Percentiles rank a stretch among this genome's conserved stretches.
Conservation (phyloP, 2,113 vertebrate genomes). For the Rattus rattus region DNA sequence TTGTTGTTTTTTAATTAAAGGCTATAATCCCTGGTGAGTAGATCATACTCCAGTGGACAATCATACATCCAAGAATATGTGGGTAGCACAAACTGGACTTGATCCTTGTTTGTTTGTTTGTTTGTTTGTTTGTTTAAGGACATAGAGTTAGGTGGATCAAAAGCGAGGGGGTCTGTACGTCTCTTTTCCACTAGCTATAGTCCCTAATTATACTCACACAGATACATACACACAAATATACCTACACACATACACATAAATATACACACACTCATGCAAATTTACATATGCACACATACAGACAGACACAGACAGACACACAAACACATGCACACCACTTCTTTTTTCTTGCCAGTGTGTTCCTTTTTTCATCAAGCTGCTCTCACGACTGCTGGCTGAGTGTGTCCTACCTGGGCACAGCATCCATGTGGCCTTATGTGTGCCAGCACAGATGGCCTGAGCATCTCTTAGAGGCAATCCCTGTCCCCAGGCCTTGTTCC, state of each 20-base stretch:
- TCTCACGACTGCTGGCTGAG: background rate
- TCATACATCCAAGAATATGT: background rate
- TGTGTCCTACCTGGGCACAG: constrained; percentile 36
- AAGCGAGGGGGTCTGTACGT: background rate
- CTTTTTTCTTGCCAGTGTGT: background rate
- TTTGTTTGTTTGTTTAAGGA: too few relatives aligned
- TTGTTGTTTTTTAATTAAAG: background rate
- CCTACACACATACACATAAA: background rate
- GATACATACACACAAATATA: too few relatives aligned
- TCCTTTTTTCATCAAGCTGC: constrained; percentile 13
- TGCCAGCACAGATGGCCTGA: constrained; percentile 35
- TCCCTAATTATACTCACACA: background rate
- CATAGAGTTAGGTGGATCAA: background rate
- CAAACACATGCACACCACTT: background rate
- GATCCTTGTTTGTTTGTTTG: too few relatives aligned
- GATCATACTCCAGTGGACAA: background rate
- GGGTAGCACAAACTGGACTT: background rate
- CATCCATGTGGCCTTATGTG: background rate
- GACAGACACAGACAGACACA: background rate
- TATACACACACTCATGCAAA: background rate
- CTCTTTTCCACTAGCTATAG: background rate
- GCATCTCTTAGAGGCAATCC: background rate
- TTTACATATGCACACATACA: background rate
- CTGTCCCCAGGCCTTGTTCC: constrained; percentile 68
- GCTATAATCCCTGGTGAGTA: background rate